phyloP scores from a whole-genome alignment of 2,113 vertebrate genomes.

The Rhombomys opimus region DNA sequence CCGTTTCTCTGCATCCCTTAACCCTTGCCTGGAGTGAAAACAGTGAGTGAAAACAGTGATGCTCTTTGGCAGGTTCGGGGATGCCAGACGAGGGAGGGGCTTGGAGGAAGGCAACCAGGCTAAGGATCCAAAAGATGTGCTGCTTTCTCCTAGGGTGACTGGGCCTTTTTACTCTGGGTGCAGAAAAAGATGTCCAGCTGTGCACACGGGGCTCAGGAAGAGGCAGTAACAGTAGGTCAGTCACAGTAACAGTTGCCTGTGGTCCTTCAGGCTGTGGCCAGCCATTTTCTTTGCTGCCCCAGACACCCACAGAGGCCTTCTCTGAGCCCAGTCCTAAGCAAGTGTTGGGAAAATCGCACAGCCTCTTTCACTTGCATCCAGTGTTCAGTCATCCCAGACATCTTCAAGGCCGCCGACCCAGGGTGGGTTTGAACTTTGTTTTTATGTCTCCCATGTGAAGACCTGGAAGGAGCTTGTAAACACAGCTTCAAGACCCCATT shows the following conservation, averaged over 20 bases:
- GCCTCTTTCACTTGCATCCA: not conserved
- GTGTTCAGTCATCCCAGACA: not conserved
- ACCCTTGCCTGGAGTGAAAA: not conserved
- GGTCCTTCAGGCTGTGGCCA: not conserved
- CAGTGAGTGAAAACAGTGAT: not conserved
- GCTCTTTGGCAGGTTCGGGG: not conserved
- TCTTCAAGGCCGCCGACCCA: not conserved
- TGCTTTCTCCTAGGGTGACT: not conserved
- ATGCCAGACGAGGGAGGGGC: not conserved
- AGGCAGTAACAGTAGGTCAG: not conserved
- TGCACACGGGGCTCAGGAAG: not conserved
- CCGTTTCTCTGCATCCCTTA: not conserved
- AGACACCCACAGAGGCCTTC: fast-evolving
- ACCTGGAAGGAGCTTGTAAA: conserved; percentile 61
- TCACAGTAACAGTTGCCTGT: not conserved
- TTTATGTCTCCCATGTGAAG: not conserved
- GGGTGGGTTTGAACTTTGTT: not conserved
- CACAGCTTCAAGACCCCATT: conserved; percentile 34
- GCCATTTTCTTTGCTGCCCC: not conserved
- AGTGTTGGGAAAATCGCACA: not conserved
- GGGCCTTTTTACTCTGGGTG: not conserved
- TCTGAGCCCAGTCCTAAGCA: not conserved
- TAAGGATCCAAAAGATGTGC: not conserved
- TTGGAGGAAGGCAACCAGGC: not conserved
- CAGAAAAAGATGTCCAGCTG: not conserved